Evolutionary conservation across 2,797 vertebrate genomes (phyloP), one percentile per base, ranked within the genome.

Genomic region (Clarias pachynema): DNA sequence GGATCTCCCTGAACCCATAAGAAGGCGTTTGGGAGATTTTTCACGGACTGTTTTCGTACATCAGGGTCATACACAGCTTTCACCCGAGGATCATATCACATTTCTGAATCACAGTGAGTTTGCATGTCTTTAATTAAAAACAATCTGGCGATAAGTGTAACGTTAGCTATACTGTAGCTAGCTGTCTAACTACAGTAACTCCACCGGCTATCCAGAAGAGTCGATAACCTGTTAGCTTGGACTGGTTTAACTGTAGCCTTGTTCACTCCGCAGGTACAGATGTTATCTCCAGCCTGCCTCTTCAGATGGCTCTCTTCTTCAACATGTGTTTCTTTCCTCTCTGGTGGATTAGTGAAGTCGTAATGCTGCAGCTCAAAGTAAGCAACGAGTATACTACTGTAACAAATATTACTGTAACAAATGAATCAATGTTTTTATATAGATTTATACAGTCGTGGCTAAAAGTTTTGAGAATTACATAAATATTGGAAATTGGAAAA

Each of bases 291-390:
- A 98, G 95, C 90, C 95, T 99, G 80, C 95, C 94, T 8, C 93
- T 99, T 91, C 98, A 99, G 95, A 97, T 99, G 96, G 97, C 97
- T 65, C 95, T 99, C 82, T 99, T 96, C 93, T 99, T 99, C 91
- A 99, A 98, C 80, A 92, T 96, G 90, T 97, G 96, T 90, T 99
- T 97, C 94, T 99, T 98, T 93, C 98, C 98, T 0, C 89, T 95
- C 86, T 99, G 98, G 98, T 99, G 97, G 97, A 93, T 97, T 86
- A 93, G 96, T 91, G 95, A 96, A 87, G 89, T 96, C 53, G 89
- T 94, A 4, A 96, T 97, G 95, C 95, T 99, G 86, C 95, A 97
- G 0, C 85, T 97, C 18, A 99, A 99, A 96, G 98, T 98, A 88
- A 89, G 75, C 53, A 15, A 14, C 10, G 10, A 49, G 49, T 49